Evolutionary conservation across 2,888 invertebrate genomes (phyloP), one percentile per base, ranked within the genome.

Genomic region (Meteorus colon): DNA sequence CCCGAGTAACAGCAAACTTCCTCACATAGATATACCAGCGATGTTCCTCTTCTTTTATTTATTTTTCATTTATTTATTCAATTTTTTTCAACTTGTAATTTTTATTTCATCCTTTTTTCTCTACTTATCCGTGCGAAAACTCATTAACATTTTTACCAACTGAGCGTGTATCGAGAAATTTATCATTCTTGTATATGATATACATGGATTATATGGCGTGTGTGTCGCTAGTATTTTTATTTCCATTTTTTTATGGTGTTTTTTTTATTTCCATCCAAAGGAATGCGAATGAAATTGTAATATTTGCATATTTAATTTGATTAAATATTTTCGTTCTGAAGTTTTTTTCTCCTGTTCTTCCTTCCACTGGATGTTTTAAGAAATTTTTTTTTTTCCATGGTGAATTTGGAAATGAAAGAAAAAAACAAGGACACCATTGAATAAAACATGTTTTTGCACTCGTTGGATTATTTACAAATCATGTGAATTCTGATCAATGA

Each of bases 71-170:
- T 12, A 41, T 41, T 41, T 41, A 8, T 41, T 41, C 41, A 41
- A 19, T 19, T 8, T 55, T 55, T 55, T 4, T n/a, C 48, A 0
- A n/a, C n/a, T 19, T 6, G 48, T 4, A 70, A 70, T 67, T 65
- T 55, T 65, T 29, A 29, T 60, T 69, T 45, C 34, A 34, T 68
- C 72, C 66, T 75, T 65, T 68, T 59, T 75, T 16, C 34, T 71
- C 63, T 51, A 65, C 37, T 74, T 72, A 73, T 60, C 77, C 69
- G 74, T 76, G 69, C 79, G 76, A 80, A 76, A 79, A 76, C 79
- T 79, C 79, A 80, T 80, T 80, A 80, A 80, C 79, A 80, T 80
- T 80, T 80, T 80, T 77, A 78, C 77, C 77, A 78, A 4, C 55
- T 67, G 65, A 63, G 75, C 74, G 78, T 77, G 72, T 78, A 78